Base-by-base conservation (phyloP, 2,888 invertebrate genomes). In the Hemistola chrysoprasaria region DNA sequence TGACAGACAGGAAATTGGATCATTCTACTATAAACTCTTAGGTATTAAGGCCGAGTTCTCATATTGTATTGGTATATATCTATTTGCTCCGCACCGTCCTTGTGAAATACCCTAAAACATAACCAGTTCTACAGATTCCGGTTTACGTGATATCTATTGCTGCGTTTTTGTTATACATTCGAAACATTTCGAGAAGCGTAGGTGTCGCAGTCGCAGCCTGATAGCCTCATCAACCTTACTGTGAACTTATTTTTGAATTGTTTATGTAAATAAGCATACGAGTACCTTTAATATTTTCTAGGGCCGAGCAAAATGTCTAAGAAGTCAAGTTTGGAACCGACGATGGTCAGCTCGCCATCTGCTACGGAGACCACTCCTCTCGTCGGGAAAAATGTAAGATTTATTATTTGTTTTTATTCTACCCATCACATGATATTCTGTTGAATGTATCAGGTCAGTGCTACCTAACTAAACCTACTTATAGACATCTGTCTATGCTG, bases 291-390 rank as follows among this genome's bases (percentile, higher is more conserved):
- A n/a, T n/a, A n/a, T n/a, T n/a, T 59, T 49, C 21, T 49, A 56
- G 40, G 4, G 2, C 16, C 4, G 45, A 68, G 27, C 30, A 44
- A 56, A 35, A 83, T 82, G 81, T 63, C 74, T 8, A 80, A 78
- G 54, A 72, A 56, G 44, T 16, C 16, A 16, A 59, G 43, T 7
- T 24, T 63, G 27, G 73, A 72, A 31, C 45, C 47, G 7, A 56
- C 56, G 27, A 45, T 64, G 22, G 47, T 56, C 11, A 34, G 53
- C 31, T 55, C 57, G 8, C 48, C 54, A 1, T 49, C 58, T 2
- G 62, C 63, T 0, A 61, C 77, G 5, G 85, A 85, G 54, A 69
- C 64, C 1, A 84, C 84, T 1, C 85, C 85, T 1, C 67, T 85
- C 1, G 69, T 85, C 1, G 45, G 59, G 2, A 78, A 74, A 52